These are phyloP conservation scores for Sesamia inferens DNA, from an alignment of 2,888 invertebrate species.

Conservation along the genomic window DNA sequence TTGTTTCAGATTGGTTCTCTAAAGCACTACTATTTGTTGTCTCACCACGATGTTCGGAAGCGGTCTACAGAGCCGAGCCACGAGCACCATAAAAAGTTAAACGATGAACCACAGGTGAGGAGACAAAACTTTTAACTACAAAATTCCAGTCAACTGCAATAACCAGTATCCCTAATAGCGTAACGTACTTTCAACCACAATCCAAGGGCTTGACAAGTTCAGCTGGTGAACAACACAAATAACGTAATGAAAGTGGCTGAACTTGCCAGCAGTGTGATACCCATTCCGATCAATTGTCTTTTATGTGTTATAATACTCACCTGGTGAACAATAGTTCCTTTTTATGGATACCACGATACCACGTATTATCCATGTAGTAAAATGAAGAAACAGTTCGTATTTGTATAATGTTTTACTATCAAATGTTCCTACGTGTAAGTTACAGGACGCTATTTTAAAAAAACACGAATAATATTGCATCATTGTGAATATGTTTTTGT, in stretches of 20 bases:
- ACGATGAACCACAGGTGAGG: constrained; percentile 91
- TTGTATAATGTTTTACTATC: neutral
- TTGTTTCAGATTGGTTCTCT: constrained; percentile 96
- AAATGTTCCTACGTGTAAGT: no score
- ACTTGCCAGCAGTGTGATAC: neutral
- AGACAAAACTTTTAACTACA: neutral
- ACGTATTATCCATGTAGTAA: neutral
- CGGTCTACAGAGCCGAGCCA: constrained; percentile 94
- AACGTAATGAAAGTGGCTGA: neutral
- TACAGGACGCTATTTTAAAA: no score
- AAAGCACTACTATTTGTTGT: constrained; percentile 95
- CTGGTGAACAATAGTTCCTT: neutral
- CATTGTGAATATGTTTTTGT: neutral
- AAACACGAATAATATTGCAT: neutral
- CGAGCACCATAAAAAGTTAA: constrained; percentile 94
- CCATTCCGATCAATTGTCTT: neutral
- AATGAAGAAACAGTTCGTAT: neutral
- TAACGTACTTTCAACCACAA: neutral
- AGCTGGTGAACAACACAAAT: neutral
- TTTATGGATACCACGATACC: neutral
- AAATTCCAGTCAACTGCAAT: neutral
- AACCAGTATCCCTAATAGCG: neutral
- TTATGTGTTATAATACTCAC: neutral
- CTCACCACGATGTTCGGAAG: constrained; percentile 95
- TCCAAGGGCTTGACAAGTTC: neutral